These are phyloP conservation scores for Drosophila ercepeae DNA, from an alignment of 1,140 invertebrate species.

Conservation along the genomic window DNA sequence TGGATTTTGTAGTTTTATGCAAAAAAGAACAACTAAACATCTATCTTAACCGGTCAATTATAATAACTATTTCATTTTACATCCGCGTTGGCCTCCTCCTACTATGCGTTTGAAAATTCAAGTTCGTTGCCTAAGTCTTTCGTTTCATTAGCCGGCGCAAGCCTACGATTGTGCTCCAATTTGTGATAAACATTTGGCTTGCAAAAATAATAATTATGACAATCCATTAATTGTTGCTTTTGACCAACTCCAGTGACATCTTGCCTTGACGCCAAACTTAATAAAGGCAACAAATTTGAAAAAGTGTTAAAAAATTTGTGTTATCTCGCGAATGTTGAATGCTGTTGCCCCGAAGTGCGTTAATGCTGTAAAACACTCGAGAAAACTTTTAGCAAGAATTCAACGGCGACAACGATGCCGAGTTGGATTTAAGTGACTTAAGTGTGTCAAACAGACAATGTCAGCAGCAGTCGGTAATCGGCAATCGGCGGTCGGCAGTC, in stretches of 20 bases:
- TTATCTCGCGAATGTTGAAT: slow-evolving; percentile 13
- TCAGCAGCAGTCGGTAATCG: slow-evolving; percentile 43
- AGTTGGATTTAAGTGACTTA: slow-evolving; percentile 70
- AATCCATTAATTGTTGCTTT: slow-evolving; percentile 5
- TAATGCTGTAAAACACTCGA: slow-evolving; percentile 62
- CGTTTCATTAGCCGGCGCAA: slow-evolving; percentile 24
- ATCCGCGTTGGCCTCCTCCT: slow-evolving; percentile 2
- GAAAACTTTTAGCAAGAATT: slow-evolving; percentile 68
- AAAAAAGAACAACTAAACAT: neutral
- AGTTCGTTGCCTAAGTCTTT: slow-evolving; percentile 80
- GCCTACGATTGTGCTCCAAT: slow-evolving; percentile 61
- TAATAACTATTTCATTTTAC: slow-evolving; percentile 9
- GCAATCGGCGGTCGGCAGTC: slow-evolving; percentile 14
- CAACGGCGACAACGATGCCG: slow-evolving; percentile 21
- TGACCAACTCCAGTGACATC: slow-evolving; percentile 23
- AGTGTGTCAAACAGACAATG: slow-evolving; percentile 81
- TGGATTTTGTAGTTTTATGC: neutral
- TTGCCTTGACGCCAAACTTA: slow-evolving; percentile 49
- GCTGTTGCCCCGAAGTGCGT: neutral
- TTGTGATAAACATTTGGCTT: slow-evolving; percentile 14
- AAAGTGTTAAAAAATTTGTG: slow-evolving; percentile 55
- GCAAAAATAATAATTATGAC: slow-evolving; percentile 31
- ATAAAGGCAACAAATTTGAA: slow-evolving; percentile 19
- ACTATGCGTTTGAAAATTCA: slow-evolving; percentile 20
- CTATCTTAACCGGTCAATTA: neutral